These are phyloP conservation scores for Aleiodes testaceus DNA, from an alignment of 2,888 invertebrate genomes.

Conservation along the genomic window DNA sequence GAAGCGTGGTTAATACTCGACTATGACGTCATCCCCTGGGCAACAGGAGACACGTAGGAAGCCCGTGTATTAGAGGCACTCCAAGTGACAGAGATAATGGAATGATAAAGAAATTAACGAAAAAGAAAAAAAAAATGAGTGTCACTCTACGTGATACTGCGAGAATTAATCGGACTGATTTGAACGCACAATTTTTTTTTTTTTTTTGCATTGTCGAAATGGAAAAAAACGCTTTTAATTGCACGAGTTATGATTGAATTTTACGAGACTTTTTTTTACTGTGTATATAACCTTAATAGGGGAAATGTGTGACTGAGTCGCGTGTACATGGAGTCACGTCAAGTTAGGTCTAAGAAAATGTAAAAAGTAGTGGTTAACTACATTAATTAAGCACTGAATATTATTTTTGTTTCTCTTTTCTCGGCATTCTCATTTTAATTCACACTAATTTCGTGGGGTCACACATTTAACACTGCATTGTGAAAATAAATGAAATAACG, in stretches of 20 bases:
- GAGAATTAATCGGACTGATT: too few relatives aligned
- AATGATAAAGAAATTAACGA: slow-evolving; percentile 2
- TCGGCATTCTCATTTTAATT: too few relatives aligned
- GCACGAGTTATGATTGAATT: too few relatives aligned
- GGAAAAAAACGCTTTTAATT: not conserved
- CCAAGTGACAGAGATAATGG: slow-evolving; percentile 13
- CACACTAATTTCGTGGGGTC: too few relatives aligned
- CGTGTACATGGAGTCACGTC: slow-evolving; percentile 22
- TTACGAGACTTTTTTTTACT: not conserved
- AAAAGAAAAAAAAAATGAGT: not conserved
- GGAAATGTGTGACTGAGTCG: slow-evolving; percentile 30
- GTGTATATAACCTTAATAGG: slow-evolving; percentile 3
- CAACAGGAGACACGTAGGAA: slow-evolving; percentile 46
- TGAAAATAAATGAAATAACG: too few relatives aligned
- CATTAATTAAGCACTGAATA: not conserved
- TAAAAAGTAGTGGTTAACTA: slow-evolving; percentile 6
- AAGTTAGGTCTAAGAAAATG: slow-evolving; percentile 6
- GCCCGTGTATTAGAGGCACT: slow-evolving; percentile 35
- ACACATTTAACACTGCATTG: too few relatives aligned
- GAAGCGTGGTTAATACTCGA: slow-evolving; percentile 38
- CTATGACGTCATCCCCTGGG: slow-evolving; percentile 48
- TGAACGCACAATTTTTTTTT: too few relatives aligned
- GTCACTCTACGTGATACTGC: not conserved
- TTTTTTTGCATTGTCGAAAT: too few relatives aligned
- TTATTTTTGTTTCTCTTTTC: too few relatives aligned